Conservation (phyloP, 2,797 vertebrate species). For the Sciaenops ocellatus region DNA sequence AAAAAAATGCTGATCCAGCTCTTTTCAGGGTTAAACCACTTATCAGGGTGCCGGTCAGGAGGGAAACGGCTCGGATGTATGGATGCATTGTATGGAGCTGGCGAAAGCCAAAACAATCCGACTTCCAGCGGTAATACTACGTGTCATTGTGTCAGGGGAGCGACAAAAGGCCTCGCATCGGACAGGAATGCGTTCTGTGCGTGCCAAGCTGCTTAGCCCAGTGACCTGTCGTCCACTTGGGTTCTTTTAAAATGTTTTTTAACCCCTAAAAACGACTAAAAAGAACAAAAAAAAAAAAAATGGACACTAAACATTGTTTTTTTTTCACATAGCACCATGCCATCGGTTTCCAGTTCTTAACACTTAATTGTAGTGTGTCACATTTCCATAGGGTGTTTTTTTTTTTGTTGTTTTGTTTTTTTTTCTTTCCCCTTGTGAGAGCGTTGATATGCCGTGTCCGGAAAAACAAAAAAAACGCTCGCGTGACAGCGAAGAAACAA, state of each 20-base stretch:
- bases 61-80: constrained; percentile 25
- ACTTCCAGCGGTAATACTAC: constrained; percentile 59
- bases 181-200: constrained; percentile 56
- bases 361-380: constrained; percentile 54
- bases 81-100: constrained; percentile 54
- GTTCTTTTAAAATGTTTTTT: constrained; percentile 45
- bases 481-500: constrained; percentile 7
- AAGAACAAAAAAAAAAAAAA: constrained; percentile 5
- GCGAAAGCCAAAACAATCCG: constrained; percentile 53
- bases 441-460: constrained; percentile 19
- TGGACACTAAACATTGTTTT: constrained; percentile 39
- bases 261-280: constrained; percentile 6
- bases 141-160: constrained; percentile 50
- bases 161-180: constrained; percentile 52
- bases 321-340: constrained; percentile 72
- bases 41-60: constrained; percentile 29
- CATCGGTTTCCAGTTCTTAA: constrained; percentile 73
- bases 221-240: constrained; percentile 54
- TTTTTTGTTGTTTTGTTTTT: not conserved
- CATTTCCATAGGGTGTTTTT: constrained; percentile 49
- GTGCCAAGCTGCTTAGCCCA: constrained; percentile 64
- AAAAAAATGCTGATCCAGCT: constrained; percentile 28
- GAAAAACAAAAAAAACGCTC: constrained; percentile 1
- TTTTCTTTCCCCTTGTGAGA: constrained; percentile 8
- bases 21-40: constrained; percentile 50